phyloP scores from a whole-genome alignment of 2,113 vertebrate species.

The Centropus bengalensis region DNA sequence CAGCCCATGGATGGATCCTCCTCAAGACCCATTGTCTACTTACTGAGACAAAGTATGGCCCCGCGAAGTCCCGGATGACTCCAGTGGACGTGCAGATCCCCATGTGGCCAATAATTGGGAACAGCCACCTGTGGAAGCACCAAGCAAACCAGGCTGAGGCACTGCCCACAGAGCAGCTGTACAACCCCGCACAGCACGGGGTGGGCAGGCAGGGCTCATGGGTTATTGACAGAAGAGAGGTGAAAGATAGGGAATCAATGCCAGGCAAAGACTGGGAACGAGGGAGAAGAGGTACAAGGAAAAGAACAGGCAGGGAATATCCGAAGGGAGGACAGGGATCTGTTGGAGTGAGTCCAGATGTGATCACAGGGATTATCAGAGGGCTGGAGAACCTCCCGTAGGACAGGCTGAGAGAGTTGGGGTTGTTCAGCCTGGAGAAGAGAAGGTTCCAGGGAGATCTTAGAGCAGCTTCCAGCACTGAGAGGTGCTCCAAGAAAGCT shows the following conservation, averaged over 20 bases:
- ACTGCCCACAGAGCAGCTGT: neutral
- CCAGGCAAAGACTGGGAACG: neutral
- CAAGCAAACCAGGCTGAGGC: neutral
- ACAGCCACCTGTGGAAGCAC: constrained; percentile 84
- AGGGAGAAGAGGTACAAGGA: neutral
- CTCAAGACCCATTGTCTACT: constrained; percentile 23
- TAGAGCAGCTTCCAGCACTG: too few relatives aligned
- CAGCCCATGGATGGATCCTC: neutral
- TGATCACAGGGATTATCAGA: too few relatives aligned
- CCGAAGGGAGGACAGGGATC: neutral
- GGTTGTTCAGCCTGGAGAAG: too few relatives aligned
- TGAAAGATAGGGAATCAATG: neutral
- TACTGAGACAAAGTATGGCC: constrained; percentile 96
- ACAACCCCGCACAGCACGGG: neutral
- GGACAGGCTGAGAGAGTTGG: too few relatives aligned
- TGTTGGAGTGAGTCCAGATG: too few relatives aligned
- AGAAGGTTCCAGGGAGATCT: too few relatives aligned
- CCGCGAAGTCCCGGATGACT: constrained; percentile 94
- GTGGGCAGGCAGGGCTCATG: neutral
- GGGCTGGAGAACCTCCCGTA: too few relatives aligned
- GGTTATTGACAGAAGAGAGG: fast-evolving
- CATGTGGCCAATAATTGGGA: constrained; percentile 98
- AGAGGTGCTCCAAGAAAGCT: too few relatives aligned
- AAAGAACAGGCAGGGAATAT: neutral
- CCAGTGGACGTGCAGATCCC: constrained; percentile 94